Base-by-base conservation (phyloP, 2,797 vertebrate genomes). In the Esox masquinongy region DNA sequence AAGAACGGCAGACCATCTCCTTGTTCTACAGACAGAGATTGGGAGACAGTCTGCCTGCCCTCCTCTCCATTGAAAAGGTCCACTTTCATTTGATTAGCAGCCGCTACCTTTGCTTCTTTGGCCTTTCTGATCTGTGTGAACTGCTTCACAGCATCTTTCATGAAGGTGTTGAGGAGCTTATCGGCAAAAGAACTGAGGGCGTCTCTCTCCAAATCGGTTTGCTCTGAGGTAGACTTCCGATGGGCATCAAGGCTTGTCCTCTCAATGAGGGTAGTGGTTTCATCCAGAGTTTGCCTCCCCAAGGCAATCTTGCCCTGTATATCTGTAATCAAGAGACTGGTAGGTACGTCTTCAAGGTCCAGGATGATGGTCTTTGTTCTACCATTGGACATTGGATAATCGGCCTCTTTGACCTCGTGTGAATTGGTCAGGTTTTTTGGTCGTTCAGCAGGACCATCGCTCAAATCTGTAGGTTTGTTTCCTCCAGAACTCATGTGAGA, bases 101-200 rank as follows among this genome's bases (percentile, higher is more conserved):
- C 77, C 88, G 90, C 80, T 71, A 99, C 96, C 90, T 98, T 99
- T 85, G 96, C 91, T 83, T 95, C 93, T 84, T 93, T 95, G 51
- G 84, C 80, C 82, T 92, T 97, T 89, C 94, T 96, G 78, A 99
- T 95, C 88, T 96, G 90, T 80, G 95, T 92, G 76, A 97, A 89
- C 80, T 98, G 95, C 74, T 5, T 84, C 80, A 99, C 91, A 0
- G 96, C 88, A 71, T 99, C 97, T 63, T 92, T 92, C 77, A 99
- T 85, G 89, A 96, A 96, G 85, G 88, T 93, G 74, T 89, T 90
- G 12, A 99, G 83, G 2, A 99, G 92, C 70, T 88, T 92, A 76
- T 99, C 96, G 29, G 97, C 90, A 69, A 97, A 88, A 50, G 92
- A 90, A 80, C 90, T 87, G 73, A 88, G 88, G 87, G 77, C 88